Evolutionary conservation across 2,113 vertebrate genomes (phyloP).

Genomic region (Hippocampus guttulatus): DNA sequence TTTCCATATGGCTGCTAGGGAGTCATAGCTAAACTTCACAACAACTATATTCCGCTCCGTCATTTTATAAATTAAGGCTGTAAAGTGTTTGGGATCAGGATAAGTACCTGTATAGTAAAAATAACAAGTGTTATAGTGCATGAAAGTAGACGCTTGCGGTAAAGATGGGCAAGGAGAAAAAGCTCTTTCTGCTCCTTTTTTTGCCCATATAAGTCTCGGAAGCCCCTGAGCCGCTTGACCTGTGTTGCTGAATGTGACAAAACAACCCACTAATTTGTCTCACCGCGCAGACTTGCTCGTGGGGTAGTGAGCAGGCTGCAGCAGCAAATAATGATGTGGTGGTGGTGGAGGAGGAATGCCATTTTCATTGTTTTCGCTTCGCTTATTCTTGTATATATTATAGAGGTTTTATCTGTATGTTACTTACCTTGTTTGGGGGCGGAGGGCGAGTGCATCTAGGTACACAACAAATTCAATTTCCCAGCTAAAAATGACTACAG

Average conservation of each 20-base stretch:
- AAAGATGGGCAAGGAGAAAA: background rate
- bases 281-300: slow-evolving; percentile 30
- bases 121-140: slow-evolving; percentile 25
- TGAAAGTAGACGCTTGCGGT: slow-evolving; percentile 1
- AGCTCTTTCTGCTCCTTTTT: slow-evolving; percentile 2
- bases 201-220: slow-evolving; percentile 26
- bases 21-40: background rate
- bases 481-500: slow-evolving; percentile 21
- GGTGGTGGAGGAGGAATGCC: slow-evolving; percentile 10
- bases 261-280: slow-evolving; percentile 46
- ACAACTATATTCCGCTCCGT: background rate
- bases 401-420: slow-evolving; percentile 17
- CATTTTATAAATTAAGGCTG: too few relatives aligned
- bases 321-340: slow-evolving; percentile 41
- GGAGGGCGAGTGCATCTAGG: background rate
- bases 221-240: slow-evolving; percentile 42
- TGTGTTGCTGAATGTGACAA: slow-evolving; percentile 49
- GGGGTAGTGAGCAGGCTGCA: slow-evolving; percentile 18
- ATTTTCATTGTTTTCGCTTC: slow-evolving; percentile 28
- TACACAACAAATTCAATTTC: slow-evolving; percentile 13
- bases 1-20: background rate
- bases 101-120: too few relatives aligned
- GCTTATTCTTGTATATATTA: slow-evolving; percentile 40
- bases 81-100: too few relatives aligned
- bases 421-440: slow-evolving; percentile 20